Evolutionary conservation across 2,888 invertebrate genomes (phyloP), one percentile per base, ranked within the genome.

Genomic region (Phalera bucephala): DNA sequence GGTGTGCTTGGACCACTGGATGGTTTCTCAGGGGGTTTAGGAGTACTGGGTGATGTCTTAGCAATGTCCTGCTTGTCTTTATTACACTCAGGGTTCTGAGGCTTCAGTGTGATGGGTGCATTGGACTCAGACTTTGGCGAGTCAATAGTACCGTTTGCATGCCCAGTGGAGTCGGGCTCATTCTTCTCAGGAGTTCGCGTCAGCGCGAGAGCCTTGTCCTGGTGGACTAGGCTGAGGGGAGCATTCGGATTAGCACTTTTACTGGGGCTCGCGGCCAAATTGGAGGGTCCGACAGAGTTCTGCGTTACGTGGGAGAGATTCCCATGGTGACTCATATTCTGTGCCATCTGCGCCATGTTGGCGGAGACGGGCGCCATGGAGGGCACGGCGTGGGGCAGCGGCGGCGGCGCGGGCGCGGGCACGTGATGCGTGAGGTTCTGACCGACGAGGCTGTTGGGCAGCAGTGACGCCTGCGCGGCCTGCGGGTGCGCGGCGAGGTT

Each of bases 261-360:
- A 55, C 64, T 80, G 1, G 87, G 82, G 49, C 75, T 80, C 7
- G 75, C 65, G 1, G 61, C 77, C 52, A 84, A 45, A 67, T 75
- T 61, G 23, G 78, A 69, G 31, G 80, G 73, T 39, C 78, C 60
- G 27, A 75, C 71, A 14, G 83, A 81, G 61, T 83, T 85, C 58
- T 85, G 85, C 13, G 80, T 79, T 38, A 84, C 79, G 34, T 85
- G 86, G 6, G 89, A 89, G 13, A 89, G 67, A 70, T 89, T 89
- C 39, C 89, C 89, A 46, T 89, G 89, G 77, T 89, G 87, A 63
- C 87, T 87, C 89, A 89, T 89, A 60, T 89, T 89, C 50, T 90
- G 90, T 44, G 89, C 90, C 85, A 87, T 84, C 58, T 87, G 87
- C 21, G 88, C 88, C 89, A 89, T 89, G 71, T 88, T 88, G 33